Conservation (phyloP, 2,888 invertebrate species). For the Morpho helenor region DNA sequence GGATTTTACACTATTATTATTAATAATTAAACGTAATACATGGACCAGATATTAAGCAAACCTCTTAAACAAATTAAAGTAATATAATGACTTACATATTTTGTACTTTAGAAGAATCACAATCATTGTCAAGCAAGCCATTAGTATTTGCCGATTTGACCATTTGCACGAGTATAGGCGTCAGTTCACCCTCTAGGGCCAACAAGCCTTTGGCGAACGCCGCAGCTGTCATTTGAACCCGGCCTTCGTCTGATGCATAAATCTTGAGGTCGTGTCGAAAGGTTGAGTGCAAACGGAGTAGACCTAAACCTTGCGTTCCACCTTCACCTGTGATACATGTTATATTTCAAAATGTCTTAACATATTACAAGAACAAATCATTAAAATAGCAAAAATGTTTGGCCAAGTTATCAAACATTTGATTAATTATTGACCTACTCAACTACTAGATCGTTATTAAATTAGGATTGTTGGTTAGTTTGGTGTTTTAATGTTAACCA, state of each 20-base stretch:
- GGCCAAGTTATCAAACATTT: too few relatives aligned
- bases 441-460: too few relatives aligned
- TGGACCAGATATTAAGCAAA: too few relatives aligned
- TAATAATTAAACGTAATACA: too few relatives aligned
- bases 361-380: too few relatives aligned
- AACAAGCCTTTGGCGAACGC: slow-evolving; percentile 99
- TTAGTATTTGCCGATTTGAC: slow-evolving; percentile 99
- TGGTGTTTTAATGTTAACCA: too few relatives aligned
- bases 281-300: slow-evolving; percentile 96
- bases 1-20: too few relatives aligned
- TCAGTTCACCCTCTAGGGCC: slow-evolving; percentile 98
- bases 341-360: too few relatives aligned
- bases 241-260: slow-evolving; percentile 99
- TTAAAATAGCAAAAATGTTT: too few relatives aligned
- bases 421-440: too few relatives aligned
- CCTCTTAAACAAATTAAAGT: too few relatives aligned
- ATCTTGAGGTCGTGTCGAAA: slow-evolving; percentile 99
- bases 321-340: slow-evolving; percentile 82
- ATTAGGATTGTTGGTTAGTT: too few relatives aligned
- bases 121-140: slow-evolving; percentile 98
- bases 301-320: slow-evolving; percentile 96
- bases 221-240: slow-evolving; percentile 99
- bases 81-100: slow-evolving; percentile 93
- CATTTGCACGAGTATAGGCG: slow-evolving; percentile 99
- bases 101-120: slow-evolving; percentile 97